Evolutionary conservation across 1,140 invertebrate genomes (phyloP).

Genomic region (Popillia japonica): DNA sequence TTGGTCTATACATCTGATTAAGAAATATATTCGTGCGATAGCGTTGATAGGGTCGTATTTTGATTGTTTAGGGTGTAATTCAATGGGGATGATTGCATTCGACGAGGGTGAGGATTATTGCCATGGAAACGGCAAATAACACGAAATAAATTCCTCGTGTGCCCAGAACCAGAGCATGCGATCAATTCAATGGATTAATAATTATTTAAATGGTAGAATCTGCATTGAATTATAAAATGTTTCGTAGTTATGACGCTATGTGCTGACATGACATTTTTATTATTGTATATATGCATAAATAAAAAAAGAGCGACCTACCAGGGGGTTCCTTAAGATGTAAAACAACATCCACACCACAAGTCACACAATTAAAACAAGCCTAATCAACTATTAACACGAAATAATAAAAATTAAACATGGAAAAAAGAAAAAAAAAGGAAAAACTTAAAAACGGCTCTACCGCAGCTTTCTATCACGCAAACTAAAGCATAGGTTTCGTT

Average conservation of each 20-base stretch:
- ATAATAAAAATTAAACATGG: conserved; percentile 36
- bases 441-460: conserved; percentile 44
- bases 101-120: not conserved
- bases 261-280: conserved; percentile 40
- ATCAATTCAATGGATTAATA: not conserved
- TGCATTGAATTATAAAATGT: conserved; percentile 31
- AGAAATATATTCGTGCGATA: not conserved
- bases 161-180: not conserved
- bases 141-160: conserved; percentile 1
- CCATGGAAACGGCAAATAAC: conserved; percentile 25
- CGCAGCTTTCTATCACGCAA: conserved; percentile 39
- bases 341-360: conserved; percentile 22
- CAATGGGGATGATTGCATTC: not conserved
- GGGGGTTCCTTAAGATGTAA: not conserved
- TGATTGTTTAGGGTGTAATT: not conserved
- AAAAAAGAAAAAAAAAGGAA: conserved; percentile 42
- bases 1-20: conserved; percentile 1
- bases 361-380: conserved; percentile 31
- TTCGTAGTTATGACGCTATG: conserved; percentile 35
- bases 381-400: conserved; percentile 30
- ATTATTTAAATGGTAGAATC: conserved; percentile 31
- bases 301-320: not conserved
- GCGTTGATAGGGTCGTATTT: not conserved
- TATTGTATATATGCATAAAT: not conserved
- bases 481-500: too few relatives aligned